Conservation (phyloP, 2,113 vertebrate genomes). For the Bolborhynchus lineola region DNA sequence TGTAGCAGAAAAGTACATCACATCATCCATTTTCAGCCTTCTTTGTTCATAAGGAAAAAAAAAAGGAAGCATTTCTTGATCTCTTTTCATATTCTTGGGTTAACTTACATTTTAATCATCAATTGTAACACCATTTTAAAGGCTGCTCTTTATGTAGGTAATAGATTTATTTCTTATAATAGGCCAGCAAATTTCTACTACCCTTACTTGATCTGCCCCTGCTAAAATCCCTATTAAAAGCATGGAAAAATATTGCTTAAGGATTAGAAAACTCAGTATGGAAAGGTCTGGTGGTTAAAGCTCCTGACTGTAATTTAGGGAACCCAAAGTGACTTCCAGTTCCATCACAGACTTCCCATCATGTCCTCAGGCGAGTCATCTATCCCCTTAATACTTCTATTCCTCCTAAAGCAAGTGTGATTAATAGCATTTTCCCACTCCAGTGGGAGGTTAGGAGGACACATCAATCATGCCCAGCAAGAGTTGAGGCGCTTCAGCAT, state of each 20-base stretch:
- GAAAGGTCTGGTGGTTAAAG: not conserved
- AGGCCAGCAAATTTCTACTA: not conserved
- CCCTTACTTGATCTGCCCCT: not conserved
- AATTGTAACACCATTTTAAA: not conserved
- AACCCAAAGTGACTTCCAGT: not conserved
- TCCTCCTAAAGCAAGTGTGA: not conserved
- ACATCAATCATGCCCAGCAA: not conserved
- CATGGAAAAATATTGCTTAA: not conserved
- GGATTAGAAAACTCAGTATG: not conserved
- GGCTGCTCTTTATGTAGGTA: not conserved
- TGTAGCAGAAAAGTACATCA: constrained; percentile 15
- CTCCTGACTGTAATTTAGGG: not conserved
- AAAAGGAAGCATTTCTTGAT: not conserved
- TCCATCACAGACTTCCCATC: not conserved
- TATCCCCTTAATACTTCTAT: not conserved
- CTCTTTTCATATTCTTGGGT: not conserved
- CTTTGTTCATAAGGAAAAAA: not conserved
- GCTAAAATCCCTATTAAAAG: not conserved
- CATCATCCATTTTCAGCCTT: constrained; percentile 23
- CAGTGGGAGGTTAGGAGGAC: not conserved
- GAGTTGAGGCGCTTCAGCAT: not conserved
- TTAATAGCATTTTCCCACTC: not conserved
- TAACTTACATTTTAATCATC: not conserved
- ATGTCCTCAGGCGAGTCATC: not conserved
- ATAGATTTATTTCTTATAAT: not conserved